A percentile compares a stretch with the other conserved stretches of the same genome.
Evolutionary conservation across 2,797 vertebrate genomes (phyloP).

Genomic region (Corythornis leucogaster): DNA sequence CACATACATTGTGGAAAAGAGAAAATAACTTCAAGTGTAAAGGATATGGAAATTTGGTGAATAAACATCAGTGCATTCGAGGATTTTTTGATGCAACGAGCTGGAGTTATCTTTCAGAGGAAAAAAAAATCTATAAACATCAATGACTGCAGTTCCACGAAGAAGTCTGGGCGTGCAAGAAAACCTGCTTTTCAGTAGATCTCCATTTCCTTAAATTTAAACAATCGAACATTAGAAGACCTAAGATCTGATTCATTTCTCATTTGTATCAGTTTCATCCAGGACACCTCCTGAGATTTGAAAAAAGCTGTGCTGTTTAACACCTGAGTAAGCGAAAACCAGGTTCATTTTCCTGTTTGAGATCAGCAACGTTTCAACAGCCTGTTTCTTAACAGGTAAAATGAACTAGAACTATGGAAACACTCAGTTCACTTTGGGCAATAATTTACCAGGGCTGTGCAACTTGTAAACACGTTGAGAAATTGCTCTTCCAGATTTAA

Average conservation of each 20-base stretch:
- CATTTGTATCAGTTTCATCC: slow-evolving; percentile 47
- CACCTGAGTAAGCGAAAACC: slow-evolving; percentile 65
- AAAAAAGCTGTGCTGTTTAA: slow-evolving; percentile 67
- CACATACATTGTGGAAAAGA: slow-evolving; percentile 66
- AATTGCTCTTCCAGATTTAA: neutral
- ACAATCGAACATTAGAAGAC: slow-evolving; percentile 15
- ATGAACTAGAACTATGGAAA: neutral
- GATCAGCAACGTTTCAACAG: slow-evolving; percentile 35
- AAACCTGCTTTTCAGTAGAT: slow-evolving; percentile 25
- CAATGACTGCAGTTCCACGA: slow-evolving; percentile 38
- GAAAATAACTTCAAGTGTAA: slow-evolving; percentile 70
- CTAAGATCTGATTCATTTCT: slow-evolving; percentile 54
- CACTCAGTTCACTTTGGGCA: neutral
- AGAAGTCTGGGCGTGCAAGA: slow-evolving; percentile 27
- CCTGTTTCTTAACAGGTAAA: slow-evolving; percentile 33
- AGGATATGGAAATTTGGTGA: slow-evolving; percentile 67
- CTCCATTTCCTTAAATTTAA: slow-evolving; percentile 16
- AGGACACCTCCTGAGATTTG: slow-evolving; percentile 34
- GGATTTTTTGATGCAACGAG: slow-evolving; percentile 65
- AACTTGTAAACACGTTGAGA: neutral
- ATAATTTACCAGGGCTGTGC: slow-evolving; percentile 12
- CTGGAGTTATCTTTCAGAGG: slow-evolving; percentile 56
- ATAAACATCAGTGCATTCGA: slow-evolving; percentile 64
- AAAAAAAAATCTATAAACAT: slow-evolving; percentile 41
- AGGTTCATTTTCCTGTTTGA: slow-evolving; percentile 57